These are phyloP conservation scores for Aphaenogaster ashmeadi DNA, from an alignment of 1,140 invertebrate species.

Conservation along the genomic window DNA sequence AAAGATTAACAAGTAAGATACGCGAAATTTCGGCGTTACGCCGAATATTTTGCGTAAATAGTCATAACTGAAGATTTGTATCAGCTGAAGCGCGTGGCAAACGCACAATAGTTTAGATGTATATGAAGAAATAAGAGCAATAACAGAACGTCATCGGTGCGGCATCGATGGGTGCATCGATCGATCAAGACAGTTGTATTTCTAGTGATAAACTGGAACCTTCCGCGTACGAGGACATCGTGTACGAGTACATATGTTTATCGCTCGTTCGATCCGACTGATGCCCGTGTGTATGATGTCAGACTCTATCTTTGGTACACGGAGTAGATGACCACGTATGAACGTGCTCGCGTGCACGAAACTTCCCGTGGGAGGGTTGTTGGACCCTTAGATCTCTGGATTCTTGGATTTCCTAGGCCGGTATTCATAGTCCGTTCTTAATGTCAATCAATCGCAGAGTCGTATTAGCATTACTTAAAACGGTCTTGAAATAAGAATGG, in stretches of 20 bases:
- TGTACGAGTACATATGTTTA: conserved; percentile 70
- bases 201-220: conserved; percentile 69
- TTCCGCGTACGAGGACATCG: conserved; percentile 68
- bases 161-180: conserved; percentile 62
- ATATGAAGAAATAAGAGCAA: conserved; percentile 24
- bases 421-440: too few species aligned
- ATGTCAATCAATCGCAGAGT: too few species aligned
- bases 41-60: not conserved
- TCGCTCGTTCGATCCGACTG: conserved; percentile 74
- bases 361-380: not conserved
- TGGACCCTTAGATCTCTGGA: not conserved
- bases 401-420: not conserved
- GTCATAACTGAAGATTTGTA: not conserved
- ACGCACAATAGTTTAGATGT: not conserved
- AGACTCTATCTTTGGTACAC: conserved; percentile 79
- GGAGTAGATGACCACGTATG: conserved; percentile 76
- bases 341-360: conserved; percentile 17
- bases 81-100: not conserved
- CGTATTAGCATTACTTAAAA: too few species aligned
- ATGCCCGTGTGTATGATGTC: conserved; percentile 78
- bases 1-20: not conserved
- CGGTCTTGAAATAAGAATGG: too few species aligned
- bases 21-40: too few species aligned
- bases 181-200: conserved; percentile 72
- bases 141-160: not conserved